Evolutionary conservation across 2,113 vertebrate species (phyloP).

Genomic region (Tricholaema leucomelas): DNA sequence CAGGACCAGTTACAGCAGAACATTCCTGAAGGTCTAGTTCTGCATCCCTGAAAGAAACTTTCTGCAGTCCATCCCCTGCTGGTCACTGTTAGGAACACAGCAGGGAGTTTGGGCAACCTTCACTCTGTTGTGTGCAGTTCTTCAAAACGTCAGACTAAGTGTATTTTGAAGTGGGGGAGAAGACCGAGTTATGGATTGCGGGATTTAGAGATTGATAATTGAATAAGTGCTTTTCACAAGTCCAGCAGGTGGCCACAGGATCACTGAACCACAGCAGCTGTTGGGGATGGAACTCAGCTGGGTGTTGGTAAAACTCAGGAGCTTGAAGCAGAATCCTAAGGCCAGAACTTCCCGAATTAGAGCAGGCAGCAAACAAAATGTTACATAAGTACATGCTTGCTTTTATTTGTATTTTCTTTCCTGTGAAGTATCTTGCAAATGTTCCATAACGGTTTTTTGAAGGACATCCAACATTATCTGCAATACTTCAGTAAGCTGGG

Average conservation of each 20-base stretch:
- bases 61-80: neutral
- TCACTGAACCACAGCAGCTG: neutral
- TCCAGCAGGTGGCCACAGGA: neutral
- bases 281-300: neutral
- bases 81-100: neutral
- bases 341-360: neutral
- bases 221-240: neutral
- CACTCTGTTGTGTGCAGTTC: neutral
- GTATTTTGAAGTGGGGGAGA: neutral
- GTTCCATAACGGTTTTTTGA: neutral
- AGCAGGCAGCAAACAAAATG: neutral
- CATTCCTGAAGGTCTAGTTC: neutral
- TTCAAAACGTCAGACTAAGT: neutral
- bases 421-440: neutral
- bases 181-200: neutral
- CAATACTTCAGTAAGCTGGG: neutral
- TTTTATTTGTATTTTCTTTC: neutral
- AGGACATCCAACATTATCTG: neutral
- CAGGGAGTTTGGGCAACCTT: neutral
- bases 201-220: neutral
- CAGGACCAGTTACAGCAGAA: neutral
- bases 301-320: neutral
- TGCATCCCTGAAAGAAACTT: neutral
- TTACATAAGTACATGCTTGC: neutral
- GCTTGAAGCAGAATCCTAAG: neutral